Percentiles rank a stretch among this genome's conserved stretches.
phyloP scores from a whole-genome alignment of 2,113 vertebrate species.

The Menura novaehollandiae region DNA sequence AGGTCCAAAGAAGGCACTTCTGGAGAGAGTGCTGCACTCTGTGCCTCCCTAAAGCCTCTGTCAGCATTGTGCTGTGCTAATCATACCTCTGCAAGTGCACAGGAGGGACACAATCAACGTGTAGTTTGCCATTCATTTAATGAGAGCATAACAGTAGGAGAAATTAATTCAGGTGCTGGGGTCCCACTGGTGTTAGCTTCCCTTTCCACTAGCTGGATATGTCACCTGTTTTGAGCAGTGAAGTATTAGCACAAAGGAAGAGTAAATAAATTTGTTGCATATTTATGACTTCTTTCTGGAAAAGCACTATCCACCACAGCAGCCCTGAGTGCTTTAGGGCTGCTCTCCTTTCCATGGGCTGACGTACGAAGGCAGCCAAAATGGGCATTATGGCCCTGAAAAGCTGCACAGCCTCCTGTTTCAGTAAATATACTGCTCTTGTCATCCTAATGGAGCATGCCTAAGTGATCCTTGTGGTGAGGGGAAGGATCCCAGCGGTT shows the following conservation, averaged over 20 bases:
- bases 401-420: not conserved
- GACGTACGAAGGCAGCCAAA: not conserved
- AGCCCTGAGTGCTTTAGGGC: not conserved
- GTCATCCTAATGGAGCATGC: conserved; percentile 29
- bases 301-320: not conserved
- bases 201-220: not conserved
- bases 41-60: not conserved
- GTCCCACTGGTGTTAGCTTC: not conserved
- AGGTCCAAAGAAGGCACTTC: not conserved
- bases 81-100: not conserved
- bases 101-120: not conserved
- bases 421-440: not conserved
- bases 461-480: conserved; percentile 13
- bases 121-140: not conserved
- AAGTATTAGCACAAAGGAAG: not conserved
- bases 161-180: not conserved
- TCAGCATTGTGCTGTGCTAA: not conserved
- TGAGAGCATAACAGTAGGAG: not conserved
- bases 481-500: conserved; percentile 12
- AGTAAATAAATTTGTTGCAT: not conserved
- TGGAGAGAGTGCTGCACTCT: not conserved
- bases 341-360: not conserved
- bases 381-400: not conserved
- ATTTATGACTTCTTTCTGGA: conserved; percentile 12
- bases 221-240: not conserved